Percentiles rank a stretch among this genome's conserved stretches.
These are phyloP conservation scores for Indri indri DNA, from an alignment of 2,113 vertebrate species.

Conservation along the genomic window DNA sequence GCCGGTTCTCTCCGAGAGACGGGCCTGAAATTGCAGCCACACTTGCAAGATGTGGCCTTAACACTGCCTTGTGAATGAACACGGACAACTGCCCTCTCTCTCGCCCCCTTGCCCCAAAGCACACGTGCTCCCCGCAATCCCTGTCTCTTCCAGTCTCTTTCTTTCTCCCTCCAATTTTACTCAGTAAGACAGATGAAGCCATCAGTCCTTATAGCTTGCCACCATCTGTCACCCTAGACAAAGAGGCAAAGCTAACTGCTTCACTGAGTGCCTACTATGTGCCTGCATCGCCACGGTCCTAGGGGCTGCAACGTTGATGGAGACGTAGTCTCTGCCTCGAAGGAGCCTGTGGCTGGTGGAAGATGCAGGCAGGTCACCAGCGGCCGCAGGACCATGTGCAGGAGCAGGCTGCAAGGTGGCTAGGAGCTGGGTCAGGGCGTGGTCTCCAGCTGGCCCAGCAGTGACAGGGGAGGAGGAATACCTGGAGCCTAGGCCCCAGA, in stretches of 20 bases:
- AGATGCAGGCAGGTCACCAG: background rate
- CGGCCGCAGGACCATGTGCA: rapidly evolving
- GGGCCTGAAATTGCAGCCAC: background rate
- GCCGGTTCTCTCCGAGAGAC: background rate
- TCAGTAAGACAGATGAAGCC: background rate
- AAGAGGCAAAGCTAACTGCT: background rate
- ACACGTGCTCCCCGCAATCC: rapidly evolving
- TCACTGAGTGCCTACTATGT: background rate
- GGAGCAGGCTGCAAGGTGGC: background rate
- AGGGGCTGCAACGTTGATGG: rapidly evolving
- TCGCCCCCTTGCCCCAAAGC: too few species aligned
- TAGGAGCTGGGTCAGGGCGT: rapidly evolving
- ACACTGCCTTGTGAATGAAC: background rate
- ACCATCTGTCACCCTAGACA: background rate
- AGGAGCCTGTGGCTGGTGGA: background rate
- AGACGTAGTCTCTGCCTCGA: rapidly evolving
- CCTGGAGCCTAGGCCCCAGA: background rate
- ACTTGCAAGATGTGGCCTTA: background rate
- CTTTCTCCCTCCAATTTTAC: background rate
- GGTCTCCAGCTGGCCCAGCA: background rate
- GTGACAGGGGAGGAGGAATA: background rate
- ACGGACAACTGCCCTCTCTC: rapidly evolving
- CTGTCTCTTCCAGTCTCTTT: background rate
- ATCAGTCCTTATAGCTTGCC: background rate
- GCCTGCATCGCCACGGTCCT: rapidly evolving